Conservation (phyloP, 2,888 invertebrate species). For the Caenorhabditis plicata region DNA sequence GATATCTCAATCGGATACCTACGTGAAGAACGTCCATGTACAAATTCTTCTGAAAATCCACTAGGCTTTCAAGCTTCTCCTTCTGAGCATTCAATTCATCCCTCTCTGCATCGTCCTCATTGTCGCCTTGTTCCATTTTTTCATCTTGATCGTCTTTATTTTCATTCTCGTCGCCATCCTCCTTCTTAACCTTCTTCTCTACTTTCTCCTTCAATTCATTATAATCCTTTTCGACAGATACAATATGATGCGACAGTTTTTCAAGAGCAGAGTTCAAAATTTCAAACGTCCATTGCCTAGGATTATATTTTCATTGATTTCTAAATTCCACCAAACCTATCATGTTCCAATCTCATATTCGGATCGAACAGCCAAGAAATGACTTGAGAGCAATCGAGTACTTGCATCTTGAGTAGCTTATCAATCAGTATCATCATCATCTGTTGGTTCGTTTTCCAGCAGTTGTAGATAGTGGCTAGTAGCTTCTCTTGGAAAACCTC, state of each 20-base stretch:
- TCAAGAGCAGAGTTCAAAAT: slow-evolving; percentile 90
- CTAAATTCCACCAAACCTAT: slow-evolving; percentile 25
- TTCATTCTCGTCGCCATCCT: neutral
- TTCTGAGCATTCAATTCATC: slow-evolving; percentile 27
- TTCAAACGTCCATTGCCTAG: slow-evolving; percentile 91
- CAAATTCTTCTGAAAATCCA: slow-evolving; percentile 49
- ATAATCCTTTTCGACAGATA: slow-evolving; percentile 32
- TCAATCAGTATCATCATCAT: slow-evolving; percentile 95
- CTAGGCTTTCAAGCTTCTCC: slow-evolving; percentile 32
- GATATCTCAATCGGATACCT: slow-evolving; percentile 10
- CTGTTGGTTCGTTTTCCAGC: slow-evolving; percentile 94
- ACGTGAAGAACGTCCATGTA: slow-evolving; percentile 58
- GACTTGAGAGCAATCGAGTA: slow-evolving; percentile 93
- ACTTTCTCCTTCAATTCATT: slow-evolving; percentile 25
- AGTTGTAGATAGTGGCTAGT: slow-evolving; percentile 84
- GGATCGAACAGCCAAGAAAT: slow-evolving; percentile 79
- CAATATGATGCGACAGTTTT: slow-evolving; percentile 78
- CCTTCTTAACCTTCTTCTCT: slow-evolving; percentile 11
- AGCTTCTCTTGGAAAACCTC: slow-evolving; percentile 94
- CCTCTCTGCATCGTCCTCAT: slow-evolving; percentile 3
- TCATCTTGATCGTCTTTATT: slow-evolving; percentile 7
- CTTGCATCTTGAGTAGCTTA: slow-evolving; percentile 93
- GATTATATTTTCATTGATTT: slow-evolving; percentile 2
- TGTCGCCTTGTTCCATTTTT: slow-evolving; percentile 8
- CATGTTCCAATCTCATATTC: slow-evolving; percentile 55